Base-by-base conservation (phyloP, 2,113 vertebrate genomes). In the Apaloderma vittatum region DNA sequence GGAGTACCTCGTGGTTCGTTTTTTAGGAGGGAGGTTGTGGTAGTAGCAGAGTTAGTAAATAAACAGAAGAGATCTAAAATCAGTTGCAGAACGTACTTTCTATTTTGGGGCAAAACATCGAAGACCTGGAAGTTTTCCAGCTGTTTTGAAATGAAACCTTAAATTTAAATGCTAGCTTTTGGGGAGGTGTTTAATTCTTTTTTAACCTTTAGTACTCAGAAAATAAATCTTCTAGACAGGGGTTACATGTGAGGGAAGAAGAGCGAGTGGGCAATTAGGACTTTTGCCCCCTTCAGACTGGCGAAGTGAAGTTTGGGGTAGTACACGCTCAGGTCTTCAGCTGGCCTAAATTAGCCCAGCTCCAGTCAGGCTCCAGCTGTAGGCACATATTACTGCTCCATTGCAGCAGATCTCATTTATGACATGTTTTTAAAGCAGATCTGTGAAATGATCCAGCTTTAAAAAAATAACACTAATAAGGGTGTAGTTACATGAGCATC, bases 381-480 rank as follows among this genome's bases (percentile, higher is more conserved):
- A 87, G 95, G 89, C 94, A 84, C 76, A 89, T 59, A 91, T 78
- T 67, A 32, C 80, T 81, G 65, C 80, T 93, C 93, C 80, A 87
- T 87, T 91, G 94, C 93, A 94, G 94, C 93, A 95, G 95, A 96
- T 93, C 95, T 96, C 96, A 78, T 95, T 96, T 97, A 96, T 97
- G 91, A 96, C 91, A 97, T 96, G 96, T 97, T 97, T 97, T 95
- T 96, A 97, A 96, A 97, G 95, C 91, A 97, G 96, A 97, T 97
- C 96, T 97, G 94, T 95, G 91, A 97, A 97, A 96, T 95, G 95
- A 96, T 97, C 96, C 96, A 96, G 96, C 96, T 97, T 97, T 97
- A 91, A 96, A 96, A 96, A 93, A 96, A 96, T 81, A 97, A 97
- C 96, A 97, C 96, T 95, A 96, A 96, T 96, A 97, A 96, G 96